Conservation (phyloP, 2,888 invertebrate species). For the Platycheirus albimanus region DNA sequence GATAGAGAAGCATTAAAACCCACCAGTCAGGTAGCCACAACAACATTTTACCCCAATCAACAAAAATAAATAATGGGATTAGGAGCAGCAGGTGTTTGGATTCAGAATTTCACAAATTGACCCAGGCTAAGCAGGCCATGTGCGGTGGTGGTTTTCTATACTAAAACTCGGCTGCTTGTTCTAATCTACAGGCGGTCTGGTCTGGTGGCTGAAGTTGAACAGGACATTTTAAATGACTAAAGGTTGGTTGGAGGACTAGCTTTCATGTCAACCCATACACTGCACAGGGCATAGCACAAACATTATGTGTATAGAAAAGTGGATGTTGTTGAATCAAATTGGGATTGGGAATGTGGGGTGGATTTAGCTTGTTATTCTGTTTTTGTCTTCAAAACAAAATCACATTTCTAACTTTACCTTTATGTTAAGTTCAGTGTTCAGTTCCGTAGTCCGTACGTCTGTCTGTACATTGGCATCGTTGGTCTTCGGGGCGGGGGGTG, state of each 20-base stretch:
- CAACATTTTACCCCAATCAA: slow-evolving; percentile 72
- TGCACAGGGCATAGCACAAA: too few species aligned
- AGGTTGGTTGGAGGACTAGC: slow-evolving; percentile 40
- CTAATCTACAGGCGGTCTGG: slow-evolving; percentile 65
- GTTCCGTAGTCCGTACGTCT: background rate
- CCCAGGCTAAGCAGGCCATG: slow-evolving; percentile 63
- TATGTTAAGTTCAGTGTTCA: slow-evolving; percentile 25
- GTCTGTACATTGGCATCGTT: too few species aligned
- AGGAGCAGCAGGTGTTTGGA: slow-evolving; percentile 73
- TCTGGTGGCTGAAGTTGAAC: slow-evolving; percentile 12
- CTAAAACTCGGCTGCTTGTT: slow-evolving; percentile 61
- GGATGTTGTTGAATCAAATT: slow-evolving; percentile 47
- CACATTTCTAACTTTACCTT: slow-evolving; percentile 66
- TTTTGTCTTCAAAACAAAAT: slow-evolving; percentile 65
- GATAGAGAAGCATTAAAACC: slow-evolving; percentile 55
- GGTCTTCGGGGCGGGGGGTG: too few species aligned
- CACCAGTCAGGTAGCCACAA: slow-evolving; percentile 52
- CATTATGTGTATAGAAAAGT: too few species aligned
- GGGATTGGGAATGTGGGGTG: slow-evolving; percentile 14
- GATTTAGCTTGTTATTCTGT: slow-evolving; percentile 57
- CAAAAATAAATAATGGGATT: slow-evolving; percentile 73
- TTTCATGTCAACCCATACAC: slow-evolving; percentile 47
- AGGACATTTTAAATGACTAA: slow-evolving; percentile 51
- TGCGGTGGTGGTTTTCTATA: slow-evolving; percentile 35
- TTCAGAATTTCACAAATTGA: slow-evolving; percentile 71